These are phyloP conservation scores for Dryas iulia DNA, from an alignment of 1,140 invertebrate species.

Conservation along the genomic window DNA sequence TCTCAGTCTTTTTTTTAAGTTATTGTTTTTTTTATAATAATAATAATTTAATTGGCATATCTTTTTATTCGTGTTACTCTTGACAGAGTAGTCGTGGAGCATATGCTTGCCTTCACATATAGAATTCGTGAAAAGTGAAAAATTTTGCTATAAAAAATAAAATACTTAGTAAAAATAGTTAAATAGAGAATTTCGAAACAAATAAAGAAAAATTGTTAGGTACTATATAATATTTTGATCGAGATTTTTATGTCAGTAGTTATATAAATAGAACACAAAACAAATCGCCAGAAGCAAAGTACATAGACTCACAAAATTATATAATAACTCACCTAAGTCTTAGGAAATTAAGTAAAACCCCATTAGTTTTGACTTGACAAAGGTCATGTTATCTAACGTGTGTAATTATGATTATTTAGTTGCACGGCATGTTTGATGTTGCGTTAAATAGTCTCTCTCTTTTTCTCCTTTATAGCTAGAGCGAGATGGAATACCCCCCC, in stretches of 20 bases:
- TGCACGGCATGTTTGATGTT: slow-evolving; percentile 23
- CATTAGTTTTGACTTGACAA: slow-evolving; percentile 10
- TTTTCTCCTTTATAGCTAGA: neutral
- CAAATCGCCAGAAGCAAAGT: neutral
- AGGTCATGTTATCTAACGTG: slow-evolving; percentile 46
- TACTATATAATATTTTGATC: too few species aligned
- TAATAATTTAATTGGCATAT: neutral
- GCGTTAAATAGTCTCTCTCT: slow-evolving; percentile 22
- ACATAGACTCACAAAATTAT: neutral
- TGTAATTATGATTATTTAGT: slow-evolving; percentile 31
- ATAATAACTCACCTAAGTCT: slow-evolving; percentile 6
- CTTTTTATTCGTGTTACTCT: too few species aligned
- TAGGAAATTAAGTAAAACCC: slow-evolving; percentile 8
- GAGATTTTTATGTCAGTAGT: too few species aligned
- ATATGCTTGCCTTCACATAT: too few species aligned
- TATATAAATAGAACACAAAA: too few species aligned
- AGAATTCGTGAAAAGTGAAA: neutral
- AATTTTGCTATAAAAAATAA: neutral
- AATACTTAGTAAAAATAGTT: too few species aligned
- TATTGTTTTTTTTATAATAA: neutral
- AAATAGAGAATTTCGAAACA: too few species aligned
- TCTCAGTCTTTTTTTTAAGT: neutral
- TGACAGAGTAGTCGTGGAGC: too few species aligned
- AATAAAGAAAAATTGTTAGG: too few species aligned
- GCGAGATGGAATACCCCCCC: neutral